Conservation (phyloP, 2,797 vertebrate species). For the Sebastes paucispinis region DNA sequence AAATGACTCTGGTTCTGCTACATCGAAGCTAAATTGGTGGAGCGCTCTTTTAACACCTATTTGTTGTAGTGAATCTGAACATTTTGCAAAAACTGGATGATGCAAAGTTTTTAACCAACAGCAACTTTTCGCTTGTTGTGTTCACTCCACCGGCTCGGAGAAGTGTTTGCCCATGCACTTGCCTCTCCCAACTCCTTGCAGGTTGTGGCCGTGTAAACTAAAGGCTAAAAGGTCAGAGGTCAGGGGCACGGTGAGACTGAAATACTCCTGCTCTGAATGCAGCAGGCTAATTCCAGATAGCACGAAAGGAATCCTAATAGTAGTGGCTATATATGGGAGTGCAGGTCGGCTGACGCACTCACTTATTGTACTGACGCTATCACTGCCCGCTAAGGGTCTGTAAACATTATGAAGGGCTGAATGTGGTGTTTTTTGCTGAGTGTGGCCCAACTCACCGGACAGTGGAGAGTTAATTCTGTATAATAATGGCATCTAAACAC, state of each 20-base stretch:
- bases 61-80: not conserved
- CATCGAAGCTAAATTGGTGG: too few species aligned
- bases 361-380: slow-evolving; percentile 18
- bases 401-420: slow-evolving; percentile 18
- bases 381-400: not conserved
- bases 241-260: slow-evolving; percentile 52
- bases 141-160: not conserved
- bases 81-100: not conserved
- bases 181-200: slow-evolving; percentile 4
- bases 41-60: not conserved
- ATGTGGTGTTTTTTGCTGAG: slow-evolving; percentile 12
- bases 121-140: not conserved
- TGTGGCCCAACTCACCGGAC: not conserved
- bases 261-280: slow-evolving; percentile 51
- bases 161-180: slow-evolving; percentile 20
- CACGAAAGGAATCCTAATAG: slow-evolving; percentile 38
- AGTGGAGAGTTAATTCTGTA: not conserved
- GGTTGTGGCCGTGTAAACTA: slow-evolving; percentile 37
- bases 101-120: not conserved
- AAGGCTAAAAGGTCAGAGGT: slow-evolving; percentile 55
- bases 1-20: not conserved
- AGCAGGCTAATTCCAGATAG: slow-evolving; percentile 40
- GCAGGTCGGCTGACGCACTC: slow-evolving; percentile 20
- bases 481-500: slow-evolving; percentile 28
- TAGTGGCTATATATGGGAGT: slow-evolving; percentile 24